phyloP scores from a whole-genome alignment of 1,140 invertebrate genomes.

The Brachionus koreanus region DNA sequence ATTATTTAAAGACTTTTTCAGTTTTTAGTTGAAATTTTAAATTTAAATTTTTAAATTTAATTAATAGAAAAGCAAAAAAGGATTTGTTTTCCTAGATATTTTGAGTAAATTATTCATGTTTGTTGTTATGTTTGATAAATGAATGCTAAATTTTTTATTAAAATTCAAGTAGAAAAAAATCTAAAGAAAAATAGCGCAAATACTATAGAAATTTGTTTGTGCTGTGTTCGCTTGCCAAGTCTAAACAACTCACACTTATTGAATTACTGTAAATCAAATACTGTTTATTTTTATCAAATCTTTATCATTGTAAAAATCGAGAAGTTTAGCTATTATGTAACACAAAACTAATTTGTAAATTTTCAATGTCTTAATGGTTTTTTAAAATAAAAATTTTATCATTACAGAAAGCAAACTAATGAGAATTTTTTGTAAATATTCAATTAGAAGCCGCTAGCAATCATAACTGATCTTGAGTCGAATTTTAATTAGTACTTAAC shows the following conservation, averaged over 20 bases:
- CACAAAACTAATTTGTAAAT: neutral
- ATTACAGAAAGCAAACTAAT: neutral
- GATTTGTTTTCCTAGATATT: too few species aligned
- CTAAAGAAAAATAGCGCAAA: neutral
- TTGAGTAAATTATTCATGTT: neutral
- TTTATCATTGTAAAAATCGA: neutral
- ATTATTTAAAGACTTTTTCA: too few species aligned
- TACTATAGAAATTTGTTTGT: neutral
- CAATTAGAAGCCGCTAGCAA: neutral
- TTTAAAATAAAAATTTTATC: neutral
- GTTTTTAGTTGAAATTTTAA: too few species aligned
- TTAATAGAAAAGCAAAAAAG: too few species aligned
- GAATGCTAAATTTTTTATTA: neutral
- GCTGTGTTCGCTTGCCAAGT: neutral
- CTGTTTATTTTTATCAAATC: neutral
- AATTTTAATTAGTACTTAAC: conserved; percentile 32
- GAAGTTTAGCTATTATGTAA: neutral
- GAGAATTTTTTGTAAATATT: neutral
- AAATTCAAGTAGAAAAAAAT: neutral
- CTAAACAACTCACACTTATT: neutral
- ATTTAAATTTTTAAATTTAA: too few species aligned
- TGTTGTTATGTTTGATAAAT: neutral
- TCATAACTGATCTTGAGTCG: neutral
- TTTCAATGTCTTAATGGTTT: neutral
- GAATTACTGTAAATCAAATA: neutral